Evolutionary conservation across 2,113 vertebrate species (phyloP), one percentile per base, ranked within the genome.

Genomic region (Tinamus guttatus): DNA sequence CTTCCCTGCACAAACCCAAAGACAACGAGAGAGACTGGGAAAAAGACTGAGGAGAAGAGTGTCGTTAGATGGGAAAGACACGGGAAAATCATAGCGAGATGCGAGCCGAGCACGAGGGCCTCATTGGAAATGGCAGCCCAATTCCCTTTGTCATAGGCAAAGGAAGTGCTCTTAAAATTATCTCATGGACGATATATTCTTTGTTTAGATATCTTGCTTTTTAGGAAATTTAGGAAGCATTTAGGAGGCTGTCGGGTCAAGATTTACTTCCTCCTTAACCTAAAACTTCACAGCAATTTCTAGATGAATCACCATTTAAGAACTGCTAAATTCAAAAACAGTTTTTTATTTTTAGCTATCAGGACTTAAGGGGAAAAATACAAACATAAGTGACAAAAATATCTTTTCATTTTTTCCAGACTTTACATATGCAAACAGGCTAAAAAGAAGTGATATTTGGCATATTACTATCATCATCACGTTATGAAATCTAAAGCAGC

Each of bases 11-110:
- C 63, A 20, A 13, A 9, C 67, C 25, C 40, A 18, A 43, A 59
- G 45, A 36, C 5, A 40, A 18, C 1, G 7, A n/a, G 19, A 41
- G 16, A 82, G 8, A 38, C 18, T 1, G 7, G 32, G 19, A 45
- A 13, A 84, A 8, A 68, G 9, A 69, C 2, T 85, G n/a, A 73
- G n/a, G 43, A 18, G n/a, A 6, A 36, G 6, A 38, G 59, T 38
- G 47, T 67, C 62, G 38, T 38, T 25, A 40, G 56, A 64, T 34
- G 64, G 7, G n/a, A n/a, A 67, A 60, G 58, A 89, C 88, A 92
- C 65, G 74, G 90, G 88, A 96, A 95, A 95, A 95, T 88, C 76
- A 86, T 58, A 60, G 38, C 14, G 16, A 88, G 56, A 93, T 64
- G 71, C 91, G 93, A 95, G 49, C 77, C 43, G 73, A 95, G 79